Evolutionary conservation across 1,140 invertebrate genomes (phyloP).

Genomic region (Drosophila nikananu): DNA sequence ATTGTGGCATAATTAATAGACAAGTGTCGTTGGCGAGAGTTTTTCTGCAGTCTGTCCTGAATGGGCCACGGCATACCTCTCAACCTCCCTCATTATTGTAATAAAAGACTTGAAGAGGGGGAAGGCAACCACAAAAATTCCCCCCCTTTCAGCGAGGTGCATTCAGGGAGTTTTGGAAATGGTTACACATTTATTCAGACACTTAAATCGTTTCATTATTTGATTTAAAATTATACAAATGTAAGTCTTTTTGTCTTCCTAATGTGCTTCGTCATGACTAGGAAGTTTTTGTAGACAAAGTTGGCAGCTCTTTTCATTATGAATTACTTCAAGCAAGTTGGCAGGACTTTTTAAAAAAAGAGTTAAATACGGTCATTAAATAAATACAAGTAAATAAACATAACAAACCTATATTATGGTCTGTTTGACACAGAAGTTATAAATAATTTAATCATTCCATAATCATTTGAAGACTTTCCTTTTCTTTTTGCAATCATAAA

Average conservation of each 20-base stretch:
- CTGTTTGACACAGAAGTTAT: no score
- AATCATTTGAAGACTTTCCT: no score
- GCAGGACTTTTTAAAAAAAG: no score
- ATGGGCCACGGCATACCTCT: slow-evolving; percentile 14
- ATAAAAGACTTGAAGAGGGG: background rate
- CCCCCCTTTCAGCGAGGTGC: background rate
- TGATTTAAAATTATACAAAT: background rate
- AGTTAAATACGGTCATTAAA: no score
- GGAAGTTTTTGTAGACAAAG: background rate
- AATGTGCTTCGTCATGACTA: background rate
- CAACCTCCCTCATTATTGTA: slow-evolving; percentile 32
- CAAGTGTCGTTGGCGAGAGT: slow-evolving; percentile 39
- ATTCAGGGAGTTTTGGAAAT: background rate
- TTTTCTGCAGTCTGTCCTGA: slow-evolving; percentile 25
- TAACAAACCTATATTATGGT: background rate
- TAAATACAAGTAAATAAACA: background rate
- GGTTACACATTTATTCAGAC: no score
- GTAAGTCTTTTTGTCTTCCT: background rate
- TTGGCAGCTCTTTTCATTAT: background rate
- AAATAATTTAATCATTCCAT: no score
- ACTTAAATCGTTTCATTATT: background rate
- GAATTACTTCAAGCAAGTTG: background rate
- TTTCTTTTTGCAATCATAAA: no score
- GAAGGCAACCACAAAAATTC: background rate
- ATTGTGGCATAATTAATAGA: slow-evolving; percentile 70